Evolutionary conservation across 2,888 invertebrate species (phyloP).

Genomic region (Thelaira solivaga): DNA sequence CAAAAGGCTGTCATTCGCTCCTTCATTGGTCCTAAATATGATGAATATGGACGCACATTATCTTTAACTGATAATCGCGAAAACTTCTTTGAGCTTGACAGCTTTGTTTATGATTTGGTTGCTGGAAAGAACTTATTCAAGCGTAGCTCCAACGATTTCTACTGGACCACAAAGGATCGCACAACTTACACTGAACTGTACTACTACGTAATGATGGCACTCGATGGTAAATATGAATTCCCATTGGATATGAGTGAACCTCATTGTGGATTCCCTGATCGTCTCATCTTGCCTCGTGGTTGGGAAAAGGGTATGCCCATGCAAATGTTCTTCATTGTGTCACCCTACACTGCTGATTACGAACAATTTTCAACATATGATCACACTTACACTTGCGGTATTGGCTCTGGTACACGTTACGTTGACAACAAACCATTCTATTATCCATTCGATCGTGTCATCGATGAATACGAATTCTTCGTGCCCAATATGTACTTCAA

Average conservation of each 20-base stretch:
- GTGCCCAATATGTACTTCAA: conserved; percentile 84
- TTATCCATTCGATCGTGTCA: conserved; percentile 84
- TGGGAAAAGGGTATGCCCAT: conserved; percentile 80
- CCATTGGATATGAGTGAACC: conserved; percentile 76
- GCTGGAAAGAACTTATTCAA: conserved; percentile 77
- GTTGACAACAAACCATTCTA: conserved; percentile 82
- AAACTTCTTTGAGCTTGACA: too few relatives aligned
- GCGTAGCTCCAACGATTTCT: conserved; percentile 67
- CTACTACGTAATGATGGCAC: conserved; percentile 77
- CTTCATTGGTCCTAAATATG: conserved; percentile 84
- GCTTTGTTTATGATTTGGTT: conserved; percentile 80
- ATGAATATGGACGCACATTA: conserved; percentile 77
- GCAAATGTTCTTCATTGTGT: conserved; percentile 80
- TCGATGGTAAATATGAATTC: conserved; percentile 76
- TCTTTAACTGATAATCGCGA: conserved; percentile 80
- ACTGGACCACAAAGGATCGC: conserved; percentile 79
- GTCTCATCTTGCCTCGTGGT: conserved; percentile 82
- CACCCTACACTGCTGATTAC: conserved; percentile 74
- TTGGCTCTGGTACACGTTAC: conserved; percentile 78
- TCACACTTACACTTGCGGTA: conserved; percentile 77
- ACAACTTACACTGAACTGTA: conserved; percentile 75
- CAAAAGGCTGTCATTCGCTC: conserved; percentile 81
- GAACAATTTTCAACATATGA: conserved; percentile 76
- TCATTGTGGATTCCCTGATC: conserved; percentile 80
- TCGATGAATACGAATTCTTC: conserved; percentile 79